Evolutionary conservation across 2,113 vertebrate species (phyloP).

Genomic region (Callaeas wilsoni): DNA sequence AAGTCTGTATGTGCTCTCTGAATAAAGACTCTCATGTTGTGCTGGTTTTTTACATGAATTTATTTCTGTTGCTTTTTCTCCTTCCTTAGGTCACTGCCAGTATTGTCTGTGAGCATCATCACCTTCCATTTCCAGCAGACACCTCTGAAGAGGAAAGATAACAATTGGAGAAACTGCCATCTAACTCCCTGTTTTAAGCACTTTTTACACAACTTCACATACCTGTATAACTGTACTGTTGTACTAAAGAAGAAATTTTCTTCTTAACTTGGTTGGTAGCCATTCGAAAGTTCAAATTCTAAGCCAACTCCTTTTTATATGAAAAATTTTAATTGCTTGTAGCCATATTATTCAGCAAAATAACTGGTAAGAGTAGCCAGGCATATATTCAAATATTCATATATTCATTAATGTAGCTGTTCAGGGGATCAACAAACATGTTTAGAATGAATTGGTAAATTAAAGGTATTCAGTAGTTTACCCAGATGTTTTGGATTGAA

Average conservation of each 20-base stretch:
- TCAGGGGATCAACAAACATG: background rate
- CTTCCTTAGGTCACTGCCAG: background rate
- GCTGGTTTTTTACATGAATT: background rate
- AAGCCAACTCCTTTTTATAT: background rate
- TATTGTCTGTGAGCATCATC: background rate
- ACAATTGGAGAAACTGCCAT: background rate
- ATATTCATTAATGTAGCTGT: background rate
- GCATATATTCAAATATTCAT: background rate
- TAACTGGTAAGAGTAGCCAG: background rate
- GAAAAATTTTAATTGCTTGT: background rate
- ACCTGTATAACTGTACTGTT: background rate
- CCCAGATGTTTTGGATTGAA: background rate
- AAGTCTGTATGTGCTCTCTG: background rate
- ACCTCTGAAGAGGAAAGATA: background rate
- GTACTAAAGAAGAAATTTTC: background rate
- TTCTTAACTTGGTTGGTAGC: background rate
- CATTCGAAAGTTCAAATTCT: background rate
- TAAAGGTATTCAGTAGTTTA: background rate
- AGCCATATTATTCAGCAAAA: background rate
- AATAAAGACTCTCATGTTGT: background rate
- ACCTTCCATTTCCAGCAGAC: background rate
- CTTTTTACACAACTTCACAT: background rate
- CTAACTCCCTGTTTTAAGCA: background rate
- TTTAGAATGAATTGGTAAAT: background rate
- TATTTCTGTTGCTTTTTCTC: background rate